phyloP scores from a whole-genome alignment of 2,113 vertebrate genomes.

The Tylochromis polylepis region DNA sequence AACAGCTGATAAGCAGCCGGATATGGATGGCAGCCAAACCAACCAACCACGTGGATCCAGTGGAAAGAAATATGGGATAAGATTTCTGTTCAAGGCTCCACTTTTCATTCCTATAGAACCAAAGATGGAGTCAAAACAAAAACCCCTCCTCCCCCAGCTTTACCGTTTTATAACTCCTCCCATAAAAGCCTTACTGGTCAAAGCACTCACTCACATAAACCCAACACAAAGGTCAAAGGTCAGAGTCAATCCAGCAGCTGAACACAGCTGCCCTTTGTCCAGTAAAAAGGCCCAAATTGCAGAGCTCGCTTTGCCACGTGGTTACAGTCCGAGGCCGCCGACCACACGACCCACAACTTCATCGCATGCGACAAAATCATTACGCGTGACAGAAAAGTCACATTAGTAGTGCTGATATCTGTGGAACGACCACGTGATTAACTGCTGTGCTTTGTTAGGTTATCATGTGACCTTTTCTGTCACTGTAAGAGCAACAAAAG shows the following conservation, averaged over 20 bases:
- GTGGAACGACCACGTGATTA: not conserved
- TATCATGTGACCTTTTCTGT: not conserved
- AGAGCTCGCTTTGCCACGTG: not conserved
- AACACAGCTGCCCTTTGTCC: not conserved
- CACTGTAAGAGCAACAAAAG: not conserved
- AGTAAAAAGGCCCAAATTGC: not conserved
- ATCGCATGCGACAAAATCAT: not conserved
- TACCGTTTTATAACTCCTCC: not conserved
- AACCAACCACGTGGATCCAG: not conserved
- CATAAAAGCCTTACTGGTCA: not conserved
- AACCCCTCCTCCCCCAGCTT: rapidly evolving
- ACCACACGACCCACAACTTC: not conserved
- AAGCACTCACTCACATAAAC: not conserved
- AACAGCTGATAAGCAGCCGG: conserved; percentile 15
- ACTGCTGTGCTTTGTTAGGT: not conserved
- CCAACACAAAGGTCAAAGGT: not conserved
- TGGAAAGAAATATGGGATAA: not conserved
- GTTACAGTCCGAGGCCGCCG: not conserved
- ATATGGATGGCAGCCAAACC: not conserved
- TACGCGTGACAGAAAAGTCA: rapidly evolving
- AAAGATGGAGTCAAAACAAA: not conserved
- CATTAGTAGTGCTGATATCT: not conserved
- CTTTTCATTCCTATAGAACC: not conserved
- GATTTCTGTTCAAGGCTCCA: not conserved
- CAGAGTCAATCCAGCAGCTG: not conserved